Evolutionary conservation across 2,888 invertebrate genomes (phyloP).

Genomic region (Plebejus argus): DNA sequence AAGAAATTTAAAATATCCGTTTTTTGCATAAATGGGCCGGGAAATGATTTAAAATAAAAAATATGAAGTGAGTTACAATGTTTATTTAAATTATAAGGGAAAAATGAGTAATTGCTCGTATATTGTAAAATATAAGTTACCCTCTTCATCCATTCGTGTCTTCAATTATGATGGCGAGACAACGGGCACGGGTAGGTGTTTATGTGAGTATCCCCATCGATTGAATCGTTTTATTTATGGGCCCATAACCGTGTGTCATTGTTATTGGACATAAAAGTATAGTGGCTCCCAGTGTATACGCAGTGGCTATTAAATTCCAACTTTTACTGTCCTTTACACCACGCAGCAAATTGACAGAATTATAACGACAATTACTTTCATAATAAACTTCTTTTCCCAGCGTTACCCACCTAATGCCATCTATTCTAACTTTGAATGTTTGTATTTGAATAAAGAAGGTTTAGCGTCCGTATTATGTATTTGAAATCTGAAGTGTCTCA

Average conservation of each 20-base stretch:
- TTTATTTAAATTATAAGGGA: no score
- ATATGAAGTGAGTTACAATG: no score
- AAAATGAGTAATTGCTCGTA: no score
- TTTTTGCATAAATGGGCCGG: no score
- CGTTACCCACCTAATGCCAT: background rate
- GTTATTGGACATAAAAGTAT: slow-evolving; percentile 63
- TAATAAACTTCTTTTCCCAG: slow-evolving; percentile 1
- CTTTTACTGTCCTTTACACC: slow-evolving; percentile 33
- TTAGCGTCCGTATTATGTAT: no score
- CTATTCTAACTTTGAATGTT: background rate
- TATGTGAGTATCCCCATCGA: slow-evolving; percentile 41
- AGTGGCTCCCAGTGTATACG: slow-evolving; percentile 55
- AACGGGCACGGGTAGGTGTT: slow-evolving; percentile 18
- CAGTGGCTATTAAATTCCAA: slow-evolving; percentile 38
- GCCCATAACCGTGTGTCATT: slow-evolving; percentile 61
- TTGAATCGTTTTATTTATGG: slow-evolving; percentile 50
- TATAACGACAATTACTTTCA: slow-evolving; percentile 25
- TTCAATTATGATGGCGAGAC: background rate
- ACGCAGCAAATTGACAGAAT: slow-evolving; percentile 30
- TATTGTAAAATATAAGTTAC: no score
- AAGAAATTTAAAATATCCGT: no score
- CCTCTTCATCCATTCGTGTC: no score
- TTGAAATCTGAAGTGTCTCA: no score
- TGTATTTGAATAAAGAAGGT: background rate
- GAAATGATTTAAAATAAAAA: no score